Percentiles rank a stretch among this genome's conserved stretches.
These are phyloP conservation scores for Cataglyphis hispanica DNA, from an alignment of 1,140 invertebrate species.

Conservation along the genomic window DNA sequence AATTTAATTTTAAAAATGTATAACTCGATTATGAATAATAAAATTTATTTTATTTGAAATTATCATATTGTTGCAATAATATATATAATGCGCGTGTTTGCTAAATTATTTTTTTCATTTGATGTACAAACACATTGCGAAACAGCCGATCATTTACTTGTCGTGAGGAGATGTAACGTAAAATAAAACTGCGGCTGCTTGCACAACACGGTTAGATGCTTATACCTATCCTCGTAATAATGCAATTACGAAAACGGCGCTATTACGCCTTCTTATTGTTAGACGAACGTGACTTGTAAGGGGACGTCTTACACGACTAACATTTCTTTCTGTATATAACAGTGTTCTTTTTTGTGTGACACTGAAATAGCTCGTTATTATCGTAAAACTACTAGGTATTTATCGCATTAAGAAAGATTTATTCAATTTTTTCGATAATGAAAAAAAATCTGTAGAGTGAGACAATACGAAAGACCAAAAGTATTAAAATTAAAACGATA, in stretches of 20 bases:
- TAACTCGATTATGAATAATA: background rate
- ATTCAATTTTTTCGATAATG: background rate
- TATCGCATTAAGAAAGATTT: slow-evolving; percentile 43
- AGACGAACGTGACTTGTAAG: slow-evolving; percentile 59
- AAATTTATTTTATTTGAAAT: background rate
- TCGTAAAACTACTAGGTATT: slow-evolving; percentile 14
- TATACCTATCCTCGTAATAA: slow-evolving; percentile 81
- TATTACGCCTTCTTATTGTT: slow-evolving; percentile 82
- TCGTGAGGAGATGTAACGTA: slow-evolving; percentile 76
- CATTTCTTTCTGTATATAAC: slow-evolving; percentile 38
- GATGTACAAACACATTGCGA: slow-evolving; percentile 14
- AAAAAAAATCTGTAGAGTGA: background rate
- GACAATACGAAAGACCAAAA: background rate
- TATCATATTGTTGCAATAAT: background rate
- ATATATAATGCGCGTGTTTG: background rate
- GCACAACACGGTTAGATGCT: slow-evolving; percentile 77
- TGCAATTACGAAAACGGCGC: slow-evolving; percentile 83
- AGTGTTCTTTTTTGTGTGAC: slow-evolving; percentile 19
- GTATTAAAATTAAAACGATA: background rate
- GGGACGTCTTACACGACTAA: slow-evolving; percentile 21
- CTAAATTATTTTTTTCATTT: slow-evolving; percentile 20
- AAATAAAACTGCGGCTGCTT: slow-evolving; percentile 79
- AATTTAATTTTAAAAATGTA: background rate
- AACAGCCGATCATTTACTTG: slow-evolving; percentile 77
- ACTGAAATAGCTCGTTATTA: slow-evolving; percentile 15